Percentiles rank a stretch among this genome's conserved stretches.
These are phyloP conservation scores for Zelleria hepariella DNA, from an alignment of 2,888 invertebrate genomes.

Conservation along the genomic window DNA sequence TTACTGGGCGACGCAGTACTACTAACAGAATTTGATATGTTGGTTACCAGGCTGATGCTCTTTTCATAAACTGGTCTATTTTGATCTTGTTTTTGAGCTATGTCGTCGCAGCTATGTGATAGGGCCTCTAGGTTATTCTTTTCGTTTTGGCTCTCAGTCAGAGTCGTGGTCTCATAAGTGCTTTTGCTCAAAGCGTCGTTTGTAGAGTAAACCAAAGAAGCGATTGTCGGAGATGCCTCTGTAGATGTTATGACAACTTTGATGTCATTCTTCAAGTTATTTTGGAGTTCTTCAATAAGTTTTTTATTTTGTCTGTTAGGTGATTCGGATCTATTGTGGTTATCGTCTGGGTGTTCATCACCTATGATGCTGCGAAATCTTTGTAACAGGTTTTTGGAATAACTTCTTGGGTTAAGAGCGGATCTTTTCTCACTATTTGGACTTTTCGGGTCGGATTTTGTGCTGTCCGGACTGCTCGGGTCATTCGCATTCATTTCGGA, in stretches of 20 bases:
- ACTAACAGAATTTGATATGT: constrained; percentile 31
- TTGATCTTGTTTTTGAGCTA: constrained; percentile 35
- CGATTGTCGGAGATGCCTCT: constrained; percentile 42
- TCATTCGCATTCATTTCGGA: constrained; percentile 60
- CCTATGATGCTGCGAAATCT: constrained; percentile 65
- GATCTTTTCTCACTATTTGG: constrained; percentile 54
- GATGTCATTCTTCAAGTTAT: constrained; percentile 40
- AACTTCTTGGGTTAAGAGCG: constrained; percentile 55
- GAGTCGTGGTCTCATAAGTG: constrained; percentile 46
- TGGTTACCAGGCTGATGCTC: constrained; percentile 48
- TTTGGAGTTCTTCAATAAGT: constrained; percentile 26
- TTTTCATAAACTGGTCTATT: constrained; percentile 44
- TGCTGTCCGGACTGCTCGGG: constrained; percentile 43
- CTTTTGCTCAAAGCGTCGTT: constrained; percentile 51
- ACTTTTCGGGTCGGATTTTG: constrained; percentile 50
- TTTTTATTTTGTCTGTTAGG: constrained; percentile 18
- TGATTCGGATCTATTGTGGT: constrained; percentile 38
- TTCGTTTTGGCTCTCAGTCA: constrained; percentile 50
- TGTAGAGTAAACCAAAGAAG: constrained; percentile 34
- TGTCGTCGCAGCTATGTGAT: constrained; percentile 55
- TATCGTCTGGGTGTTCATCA: constrained; percentile 56
- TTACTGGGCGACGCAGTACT: constrained; percentile 41
- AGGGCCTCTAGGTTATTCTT: constrained; percentile 51
- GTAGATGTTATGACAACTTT: constrained; percentile 56
- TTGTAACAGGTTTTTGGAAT: constrained; percentile 61